A percentile compares a stretch with the other conserved stretches of the same genome.
phyloP scores from a whole-genome alignment of 2,888 invertebrate species.

The Atethmia centrago region DNA sequence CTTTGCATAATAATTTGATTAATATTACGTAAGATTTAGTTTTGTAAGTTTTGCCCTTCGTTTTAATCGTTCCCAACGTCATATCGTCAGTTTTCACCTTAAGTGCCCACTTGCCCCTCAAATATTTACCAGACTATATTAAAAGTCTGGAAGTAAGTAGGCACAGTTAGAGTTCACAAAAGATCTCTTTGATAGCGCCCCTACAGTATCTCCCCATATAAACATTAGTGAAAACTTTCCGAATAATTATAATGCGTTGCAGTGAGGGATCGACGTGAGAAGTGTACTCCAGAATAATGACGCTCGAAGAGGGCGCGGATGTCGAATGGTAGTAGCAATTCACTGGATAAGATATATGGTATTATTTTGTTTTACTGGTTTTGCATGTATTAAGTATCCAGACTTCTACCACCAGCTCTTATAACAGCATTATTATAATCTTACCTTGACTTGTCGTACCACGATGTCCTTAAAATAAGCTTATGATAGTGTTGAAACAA shows the following conservation, averaged over 20 bases:
- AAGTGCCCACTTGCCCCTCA: slow-evolving; percentile 45
- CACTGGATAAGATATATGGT: slow-evolving; percentile 42
- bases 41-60: too few relatives aligned
- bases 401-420: too few relatives aligned
- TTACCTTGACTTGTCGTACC: too few relatives aligned
- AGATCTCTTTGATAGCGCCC: slow-evolving; percentile 79
- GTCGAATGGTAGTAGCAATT: background rate
- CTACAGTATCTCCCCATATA: slow-evolving; percentile 67
- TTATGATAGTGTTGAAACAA: too few relatives aligned
- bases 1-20: too few relatives aligned
- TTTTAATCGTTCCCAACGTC: too few relatives aligned
- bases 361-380: background rate
- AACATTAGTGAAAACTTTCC: slow-evolving; percentile 85
- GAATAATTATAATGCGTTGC: slow-evolving; percentile 86
- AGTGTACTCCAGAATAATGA: slow-evolving; percentile 87
- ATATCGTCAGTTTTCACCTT: background rate
- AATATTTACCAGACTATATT: slow-evolving; percentile 65
- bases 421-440: too few relatives aligned
- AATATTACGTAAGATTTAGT: too few relatives aligned
- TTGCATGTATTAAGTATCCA: too few relatives aligned
- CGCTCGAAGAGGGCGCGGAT: slow-evolving; percentile 63
- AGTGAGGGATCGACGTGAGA: slow-evolving; percentile 73
- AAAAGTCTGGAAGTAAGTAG: slow-evolving; percentile 55
- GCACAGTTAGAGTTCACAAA: slow-evolving; percentile 65
- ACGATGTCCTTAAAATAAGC: too few relatives aligned